phyloP scores from a whole-genome alignment of 2,888 invertebrate genomes.

The Ferdinandea cuprea region DNA sequence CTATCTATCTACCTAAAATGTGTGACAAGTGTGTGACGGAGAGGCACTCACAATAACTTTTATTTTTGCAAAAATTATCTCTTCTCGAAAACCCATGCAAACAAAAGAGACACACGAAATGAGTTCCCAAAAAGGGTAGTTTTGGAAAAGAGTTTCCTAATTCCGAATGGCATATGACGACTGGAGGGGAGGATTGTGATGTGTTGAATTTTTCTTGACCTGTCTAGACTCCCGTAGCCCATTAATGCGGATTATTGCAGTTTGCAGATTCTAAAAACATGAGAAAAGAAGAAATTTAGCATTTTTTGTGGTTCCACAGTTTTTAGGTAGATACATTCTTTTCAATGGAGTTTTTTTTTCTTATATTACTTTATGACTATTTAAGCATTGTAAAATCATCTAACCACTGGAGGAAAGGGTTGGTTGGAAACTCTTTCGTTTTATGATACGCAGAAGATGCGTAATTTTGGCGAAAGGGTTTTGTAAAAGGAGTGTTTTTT shows the following conservation, averaged over 20 bases:
- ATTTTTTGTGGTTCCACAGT: constrained; percentile 66
- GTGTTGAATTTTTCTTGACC: constrained; percentile 52
- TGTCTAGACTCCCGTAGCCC: constrained; percentile 54
- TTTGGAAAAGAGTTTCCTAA: constrained; percentile 45
- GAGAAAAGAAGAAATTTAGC: constrained; percentile 25
- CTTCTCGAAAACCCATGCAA: constrained; percentile 30
- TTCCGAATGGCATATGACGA: neutral
- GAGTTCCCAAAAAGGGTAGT: constrained; percentile 45
- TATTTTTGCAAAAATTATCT: constrained; percentile 54
- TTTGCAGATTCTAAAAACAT: constrained; percentile 52
- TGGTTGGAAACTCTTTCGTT: constrained; percentile 58
- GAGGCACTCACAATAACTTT: neutral
- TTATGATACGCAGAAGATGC: constrained; percentile 29
- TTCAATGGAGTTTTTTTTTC: constrained; percentile 12
- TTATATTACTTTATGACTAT: constrained; percentile 35
- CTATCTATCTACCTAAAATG: constrained; percentile 38
- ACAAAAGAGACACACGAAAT: constrained; percentile 44
- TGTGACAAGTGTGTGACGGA: constrained; percentile 69
- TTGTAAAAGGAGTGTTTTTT: neutral
- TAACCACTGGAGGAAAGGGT: constrained; percentile 63
- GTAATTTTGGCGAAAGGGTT: constrained; percentile 22
- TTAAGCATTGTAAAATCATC: constrained; percentile 30
- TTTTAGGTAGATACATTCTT: constrained; percentile 42
- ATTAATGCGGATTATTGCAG: constrained; percentile 69
- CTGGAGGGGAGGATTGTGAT: constrained; percentile 35